A percentile compares a stretch with the other conserved stretches of the same genome.
Evolutionary conservation across 2,113 vertebrate species (phyloP).

Genomic region (human (Homo sapiens)): GRCh38 chr11:117588001-117588500

Average conservation of each 20-base stretch:
- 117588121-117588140: background rate
- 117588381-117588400: background rate
- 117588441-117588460: background rate
- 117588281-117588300: too few relatives aligned
- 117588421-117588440: background rate
- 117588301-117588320: too few relatives aligned
- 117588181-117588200: background rate
- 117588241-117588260: background rate
- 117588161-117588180: too few relatives aligned
- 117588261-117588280: too few relatives aligned
- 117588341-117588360: background rate
- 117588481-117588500: background rate
- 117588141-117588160: background rate
- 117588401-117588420: background rate
- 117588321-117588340: background rate
- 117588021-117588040: background rate
- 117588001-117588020: background rate
- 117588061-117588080: background rate
- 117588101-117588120: background rate
- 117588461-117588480: constrained; percentile 29
- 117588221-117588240: background rate
- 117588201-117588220: background rate
- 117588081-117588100: background rate
- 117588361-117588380: background rate
- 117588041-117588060: background rate